A percentile compares a stretch with the other conserved stretches of the same genome.
These are phyloP conservation scores for Danaus chrysippus DNA, from an alignment of 2,888 invertebrate genomes.

Conservation along the genomic window DNA sequence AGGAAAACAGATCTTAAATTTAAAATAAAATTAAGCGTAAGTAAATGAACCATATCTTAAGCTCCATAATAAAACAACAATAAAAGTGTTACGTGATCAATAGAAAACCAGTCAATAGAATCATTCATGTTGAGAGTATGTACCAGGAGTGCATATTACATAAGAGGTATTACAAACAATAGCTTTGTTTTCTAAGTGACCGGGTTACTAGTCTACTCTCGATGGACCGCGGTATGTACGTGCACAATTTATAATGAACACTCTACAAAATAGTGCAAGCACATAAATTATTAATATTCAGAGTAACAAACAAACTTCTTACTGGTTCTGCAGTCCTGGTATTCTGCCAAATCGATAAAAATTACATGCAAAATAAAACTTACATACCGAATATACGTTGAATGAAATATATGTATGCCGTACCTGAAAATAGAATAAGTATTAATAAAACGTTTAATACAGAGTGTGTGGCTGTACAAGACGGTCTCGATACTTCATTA, in stretches of 20 bases:
- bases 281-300: neutral
- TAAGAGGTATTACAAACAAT: conserved; percentile 37
- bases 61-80: neutral
- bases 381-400: no score
- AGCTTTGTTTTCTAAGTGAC: conserved; percentile 52
- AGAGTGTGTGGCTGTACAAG: no score
- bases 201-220: conserved; percentile 32
- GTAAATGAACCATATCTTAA: neutral
- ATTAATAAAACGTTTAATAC: no score
- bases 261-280: neutral
- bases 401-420: no score
- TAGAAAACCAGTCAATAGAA: conserved; percentile 14
- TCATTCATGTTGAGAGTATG: conserved; percentile 18
- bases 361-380: neutral
- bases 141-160: conserved; percentile 26
- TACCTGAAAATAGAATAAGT: no score
- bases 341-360: neutral
- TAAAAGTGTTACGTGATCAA: conserved; percentile 10
- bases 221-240: conserved; percentile 14
- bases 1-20: no score
- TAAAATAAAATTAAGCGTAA: no score
- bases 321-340: neutral
- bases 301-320: neutral
- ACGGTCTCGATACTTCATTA: neutral
- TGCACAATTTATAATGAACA: neutral